Base-by-base conservation (phyloP, 2,113 vertebrate genomes). In the Mirounga angustirostris region DNA sequence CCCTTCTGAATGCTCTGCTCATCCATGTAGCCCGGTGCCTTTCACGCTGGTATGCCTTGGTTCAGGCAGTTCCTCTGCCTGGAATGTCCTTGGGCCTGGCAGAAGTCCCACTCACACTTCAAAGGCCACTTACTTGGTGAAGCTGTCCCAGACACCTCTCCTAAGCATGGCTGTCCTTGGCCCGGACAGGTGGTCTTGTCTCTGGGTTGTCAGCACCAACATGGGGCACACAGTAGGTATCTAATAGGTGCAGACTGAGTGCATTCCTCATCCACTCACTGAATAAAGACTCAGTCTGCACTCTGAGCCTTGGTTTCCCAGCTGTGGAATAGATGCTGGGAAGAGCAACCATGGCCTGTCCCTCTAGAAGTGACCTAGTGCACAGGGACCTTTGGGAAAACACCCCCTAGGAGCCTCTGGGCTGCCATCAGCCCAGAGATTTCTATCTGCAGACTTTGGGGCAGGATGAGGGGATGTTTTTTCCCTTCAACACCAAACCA, bases 1-100 rank as follows among this genome's bases (percentile, higher is more conserved):
- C 19, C 52, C 24, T 61, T 54, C 67, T 11, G 40, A 46, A 43
- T 7, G 52, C 40, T 19, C 26, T 24, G 43, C 50, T 52, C 43
- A 26, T 1, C 12, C 2, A 0, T 18, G 50, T 10, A 1, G 6
- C 63, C 30, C 9, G 0, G 33, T 0, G 0, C 7, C 36, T 1
- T 19, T 33, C 33, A 26, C 11, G 2, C 5, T 4, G 73, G 61
- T 9, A 1, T 9, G 80, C 21, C 24, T 76, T 69, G 43, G 50
- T 59, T 58, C 26, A 0, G 9, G 26, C 7, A 1, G 40, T 12
- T 33, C 36, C 33, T 40, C 46, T 9, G 65, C 79, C 33, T 43
- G 33, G 76, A 43, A 22, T 50, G 59, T 33, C 46, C 61, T 16
- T 33, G 4, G 46, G 40, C 36, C 56, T 22, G 36, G 36, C 33